A percentile compares a stretch with the other conserved stretches of the same genome.
Evolutionary conservation across 2,888 invertebrate genomes (phyloP).

Genomic region (Pseudococcus viburni): DNA sequence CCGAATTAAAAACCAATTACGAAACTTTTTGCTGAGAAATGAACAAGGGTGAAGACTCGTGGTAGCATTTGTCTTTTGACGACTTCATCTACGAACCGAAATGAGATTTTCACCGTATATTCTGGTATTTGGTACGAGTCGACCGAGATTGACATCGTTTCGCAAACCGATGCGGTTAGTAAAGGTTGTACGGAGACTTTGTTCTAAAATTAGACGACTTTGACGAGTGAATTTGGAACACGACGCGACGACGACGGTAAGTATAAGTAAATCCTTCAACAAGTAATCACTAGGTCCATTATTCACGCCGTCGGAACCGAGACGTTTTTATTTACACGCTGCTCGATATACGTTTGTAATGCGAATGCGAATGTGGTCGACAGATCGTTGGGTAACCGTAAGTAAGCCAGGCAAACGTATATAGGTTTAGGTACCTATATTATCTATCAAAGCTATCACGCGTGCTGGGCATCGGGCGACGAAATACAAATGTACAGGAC

Average conservation of each 20-base stretch:
- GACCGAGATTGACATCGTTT: not conserved
- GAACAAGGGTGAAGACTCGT: no score
- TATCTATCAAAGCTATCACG: not conserved
- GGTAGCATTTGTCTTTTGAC: no score
- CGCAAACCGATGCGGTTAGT: not conserved
- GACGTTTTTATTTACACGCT: not conserved
- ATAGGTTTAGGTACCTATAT: not conserved
- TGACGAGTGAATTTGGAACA: not conserved
- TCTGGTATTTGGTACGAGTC: not conserved
- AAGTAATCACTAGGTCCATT: not conserved
- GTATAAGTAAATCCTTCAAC: not conserved
- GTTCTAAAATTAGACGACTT: not conserved
- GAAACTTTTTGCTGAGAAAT: no score
- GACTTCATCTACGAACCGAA: no score
- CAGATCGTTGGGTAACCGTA: not conserved
- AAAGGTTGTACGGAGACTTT: not conserved
- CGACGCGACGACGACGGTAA: not conserved
- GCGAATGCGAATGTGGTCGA: not conserved
- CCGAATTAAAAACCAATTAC: no score
- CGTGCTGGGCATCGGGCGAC: not conserved
- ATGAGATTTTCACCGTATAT: no score
- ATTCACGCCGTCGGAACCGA: not conserved
- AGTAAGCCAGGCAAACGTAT: not conserved
- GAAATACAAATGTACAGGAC: not conserved
- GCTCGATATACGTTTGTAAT: not conserved